A percentile compares a stretch with the other conserved stretches of the same genome.
These are phyloP conservation scores for Geodia barretti DNA, from an alignment of 37 sponge, comb jelly and placozoan species.

Conservation along the genomic window DNA sequence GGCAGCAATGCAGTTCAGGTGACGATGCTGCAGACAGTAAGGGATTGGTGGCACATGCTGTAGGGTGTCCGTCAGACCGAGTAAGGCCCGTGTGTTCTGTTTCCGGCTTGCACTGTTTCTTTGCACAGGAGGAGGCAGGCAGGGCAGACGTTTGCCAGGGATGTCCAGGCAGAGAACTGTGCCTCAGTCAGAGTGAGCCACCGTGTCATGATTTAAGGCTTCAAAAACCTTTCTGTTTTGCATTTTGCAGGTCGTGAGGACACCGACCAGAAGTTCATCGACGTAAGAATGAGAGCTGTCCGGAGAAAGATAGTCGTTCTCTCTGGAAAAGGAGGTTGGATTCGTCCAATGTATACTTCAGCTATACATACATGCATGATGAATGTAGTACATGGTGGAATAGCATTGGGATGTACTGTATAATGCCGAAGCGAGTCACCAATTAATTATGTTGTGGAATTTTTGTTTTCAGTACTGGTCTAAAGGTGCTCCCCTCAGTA, in stretches of 20 bases:
- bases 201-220: neutral
- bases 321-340: slow-evolving; percentile 90
- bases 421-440: no score
- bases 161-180: slow-evolving; percentile 87
- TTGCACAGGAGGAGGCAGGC: slow-evolving; percentile 69
- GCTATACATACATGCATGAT: neutral
- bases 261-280: slow-evolving; percentile 87
- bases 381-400: no score
- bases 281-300: slow-evolving; percentile 89
- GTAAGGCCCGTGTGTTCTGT: slow-evolving; percentile 22
- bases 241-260: slow-evolving; percentile 44
- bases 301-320: slow-evolving; percentile 74
- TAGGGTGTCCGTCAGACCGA: slow-evolving; percentile 64
- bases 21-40: no score
- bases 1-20: no score
- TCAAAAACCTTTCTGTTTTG: neutral
- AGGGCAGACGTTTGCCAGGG: slow-evolving; percentile 81
- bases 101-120: neutral
- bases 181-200: slow-evolving; percentile 53
- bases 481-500: no score
- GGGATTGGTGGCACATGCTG: neutral
- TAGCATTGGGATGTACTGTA: no score
- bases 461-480: neutral
- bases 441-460: neutral
- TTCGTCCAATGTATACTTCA: no score